A percentile compares a stretch with the other conserved stretches of the same genome.
Conservation (phyloP, 1,140 invertebrate species). For the Agrilus planipennis region DNA sequence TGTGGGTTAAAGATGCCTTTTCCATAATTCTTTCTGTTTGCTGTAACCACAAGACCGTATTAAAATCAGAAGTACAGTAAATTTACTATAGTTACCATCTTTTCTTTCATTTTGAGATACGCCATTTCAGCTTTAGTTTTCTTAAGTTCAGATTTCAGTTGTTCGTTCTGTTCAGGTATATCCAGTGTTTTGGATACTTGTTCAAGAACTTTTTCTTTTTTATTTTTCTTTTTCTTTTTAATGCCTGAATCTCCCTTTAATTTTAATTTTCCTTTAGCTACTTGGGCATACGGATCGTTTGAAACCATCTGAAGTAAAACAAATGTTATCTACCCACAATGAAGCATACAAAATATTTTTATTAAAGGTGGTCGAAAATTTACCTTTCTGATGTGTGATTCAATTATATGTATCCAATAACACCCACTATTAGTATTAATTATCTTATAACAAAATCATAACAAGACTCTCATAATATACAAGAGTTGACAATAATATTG, state of each 20-base stretch:
- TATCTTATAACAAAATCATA: no score
- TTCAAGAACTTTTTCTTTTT: conserved; percentile 46
- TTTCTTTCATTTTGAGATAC: conserved; percentile 76
- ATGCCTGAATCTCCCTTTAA: conserved; percentile 56
- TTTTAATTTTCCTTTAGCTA: conserved; percentile 57
- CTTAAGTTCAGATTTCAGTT: conserved; percentile 34
- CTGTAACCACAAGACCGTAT: conserved; percentile 42
- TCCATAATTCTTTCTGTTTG: conserved; percentile 80
- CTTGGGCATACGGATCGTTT: conserved; percentile 44
- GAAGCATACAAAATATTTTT: no score
- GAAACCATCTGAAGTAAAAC: no score
- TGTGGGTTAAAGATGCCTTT: conserved; percentile 88
- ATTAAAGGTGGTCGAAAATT: no score
- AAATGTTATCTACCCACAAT: no score
- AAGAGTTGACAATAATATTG: no score
- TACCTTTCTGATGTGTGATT: no score
- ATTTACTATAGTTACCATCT: conserved; percentile 61
- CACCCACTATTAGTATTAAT: no score
- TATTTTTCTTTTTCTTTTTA: conserved; percentile 66
- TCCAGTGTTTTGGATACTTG: conserved; percentile 32
- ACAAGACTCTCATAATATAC: no score
- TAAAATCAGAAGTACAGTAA: conserved; percentile 3
- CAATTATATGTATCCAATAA: no score
- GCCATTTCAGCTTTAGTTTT: conserved; percentile 42
- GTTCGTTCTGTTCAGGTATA: conserved; percentile 31